Evolutionary conservation across 1,140 invertebrate species (phyloP).

Genomic region (Anadara kagoshimensis): DNA sequence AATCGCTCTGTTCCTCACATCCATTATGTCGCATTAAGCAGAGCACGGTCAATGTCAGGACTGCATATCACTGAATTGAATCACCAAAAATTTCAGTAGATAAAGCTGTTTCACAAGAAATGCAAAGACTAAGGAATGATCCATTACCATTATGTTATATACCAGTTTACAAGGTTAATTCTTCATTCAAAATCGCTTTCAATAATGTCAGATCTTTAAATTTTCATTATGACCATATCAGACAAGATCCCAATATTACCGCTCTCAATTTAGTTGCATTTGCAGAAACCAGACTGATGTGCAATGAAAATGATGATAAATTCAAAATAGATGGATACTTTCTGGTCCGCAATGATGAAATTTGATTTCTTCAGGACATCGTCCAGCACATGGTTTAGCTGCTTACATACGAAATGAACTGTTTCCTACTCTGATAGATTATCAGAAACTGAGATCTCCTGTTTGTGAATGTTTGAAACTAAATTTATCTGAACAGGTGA

Average conservation of each 20-base stretch:
- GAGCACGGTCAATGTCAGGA: slow-evolving; percentile 23
- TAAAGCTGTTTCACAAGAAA: slow-evolving; percentile 33
- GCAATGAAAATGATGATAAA: background rate
- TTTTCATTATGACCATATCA: slow-evolving; percentile 14
- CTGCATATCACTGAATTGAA: slow-evolving; percentile 33
- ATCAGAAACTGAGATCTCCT: background rate
- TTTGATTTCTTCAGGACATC: background rate
- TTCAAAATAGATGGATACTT: too few relatives aligned
- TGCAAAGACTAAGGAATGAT: slow-evolving; percentile 32
- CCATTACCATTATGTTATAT: slow-evolving; percentile 1
- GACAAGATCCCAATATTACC: slow-evolving; percentile 15
- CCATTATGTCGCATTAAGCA: slow-evolving; percentile 42
- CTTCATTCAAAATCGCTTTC: slow-evolving; percentile 16
- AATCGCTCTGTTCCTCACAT: slow-evolving; percentile 21
- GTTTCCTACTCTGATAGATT: background rate
- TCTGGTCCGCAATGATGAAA: too few relatives aligned
- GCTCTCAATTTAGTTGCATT: slow-evolving; percentile 21
- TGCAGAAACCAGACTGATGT: slow-evolving; percentile 19
- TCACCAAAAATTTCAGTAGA: slow-evolving; percentile 28
- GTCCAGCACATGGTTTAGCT: background rate
- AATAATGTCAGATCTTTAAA: slow-evolving; percentile 32
- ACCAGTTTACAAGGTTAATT: slow-evolving; percentile 4
- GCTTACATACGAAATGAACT: background rate
- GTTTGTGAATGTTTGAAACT: background rate
- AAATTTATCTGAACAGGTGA: background rate